These are phyloP conservation scores for Philypnodon macrostomus DNA, from an alignment of 2,797 vertebrate genomes.

Conservation along the genomic window DNA sequence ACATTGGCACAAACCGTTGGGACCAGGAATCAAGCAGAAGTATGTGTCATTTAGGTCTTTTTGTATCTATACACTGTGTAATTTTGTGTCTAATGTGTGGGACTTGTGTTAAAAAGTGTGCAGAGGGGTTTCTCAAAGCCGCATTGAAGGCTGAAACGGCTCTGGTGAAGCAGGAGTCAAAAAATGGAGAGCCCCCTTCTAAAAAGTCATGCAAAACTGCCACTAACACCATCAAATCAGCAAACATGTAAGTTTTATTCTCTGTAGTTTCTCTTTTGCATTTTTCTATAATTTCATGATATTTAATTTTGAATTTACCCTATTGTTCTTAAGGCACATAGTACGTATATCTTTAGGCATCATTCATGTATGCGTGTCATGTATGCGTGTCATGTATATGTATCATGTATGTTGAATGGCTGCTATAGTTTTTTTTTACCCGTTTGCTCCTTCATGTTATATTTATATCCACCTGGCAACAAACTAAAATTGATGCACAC, in stretches of 20 bases:
- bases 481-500: too few species aligned
- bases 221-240: conserved; percentile 55
- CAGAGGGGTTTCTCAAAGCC: conserved; percentile 82
- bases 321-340: too few species aligned
- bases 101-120: conserved; percentile 73
- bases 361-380: too few species aligned
- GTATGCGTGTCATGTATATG: too few species aligned
- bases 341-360: too few species aligned
- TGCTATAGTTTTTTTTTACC: too few species aligned
- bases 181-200: conserved; percentile 75
- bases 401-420: too few species aligned
- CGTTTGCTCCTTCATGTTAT: too few species aligned
- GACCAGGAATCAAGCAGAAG: conserved; percentile 78
- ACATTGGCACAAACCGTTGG: conserved; percentile 81
- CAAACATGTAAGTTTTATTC: conserved; percentile 76
- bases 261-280: too few species aligned
- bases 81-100: neutral
- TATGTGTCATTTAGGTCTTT: conserved; percentile 36
- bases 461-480: too few species aligned
- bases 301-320: too few species aligned
- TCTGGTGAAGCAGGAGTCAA: conserved; percentile 65
- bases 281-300: too few species aligned
- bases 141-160: conserved; percentile 80
- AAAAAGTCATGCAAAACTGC: conserved; percentile 80
- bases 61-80: neutral